Conservation (phyloP, 2,113 vertebrate species). For the cattle (Bos taurus) region DNA sequence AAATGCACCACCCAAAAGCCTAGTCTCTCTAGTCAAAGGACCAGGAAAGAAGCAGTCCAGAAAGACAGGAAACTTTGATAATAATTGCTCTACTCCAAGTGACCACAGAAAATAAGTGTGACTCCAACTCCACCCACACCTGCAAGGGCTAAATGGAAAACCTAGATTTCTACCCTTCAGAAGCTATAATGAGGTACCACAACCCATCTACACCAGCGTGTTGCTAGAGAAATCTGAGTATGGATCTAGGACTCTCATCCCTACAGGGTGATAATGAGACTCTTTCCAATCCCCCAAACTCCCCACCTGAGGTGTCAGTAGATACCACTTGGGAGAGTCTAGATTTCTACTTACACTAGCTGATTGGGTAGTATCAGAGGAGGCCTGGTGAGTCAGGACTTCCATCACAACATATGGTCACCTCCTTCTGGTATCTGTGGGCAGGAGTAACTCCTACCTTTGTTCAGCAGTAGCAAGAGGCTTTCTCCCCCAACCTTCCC, state of each 20-base stretch:
- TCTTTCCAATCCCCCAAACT: accelerated
- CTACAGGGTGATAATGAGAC: not conserved
- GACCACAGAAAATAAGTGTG: not conserved
- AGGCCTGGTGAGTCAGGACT: not conserved
- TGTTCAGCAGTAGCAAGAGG: not conserved
- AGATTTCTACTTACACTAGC: not conserved
- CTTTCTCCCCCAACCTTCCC: too few relatives aligned
- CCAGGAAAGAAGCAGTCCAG: not conserved
- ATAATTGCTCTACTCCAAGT: not conserved
- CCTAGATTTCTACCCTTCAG: not conserved
- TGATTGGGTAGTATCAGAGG: not conserved
- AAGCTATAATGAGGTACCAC: not conserved
- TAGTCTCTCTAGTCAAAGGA: not conserved
- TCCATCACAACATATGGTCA: not conserved
- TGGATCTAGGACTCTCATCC: not conserved
- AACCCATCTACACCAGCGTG: accelerated
- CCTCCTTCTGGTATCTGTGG: not conserved
- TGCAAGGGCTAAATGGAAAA: not conserved
- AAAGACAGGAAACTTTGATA: not conserved
- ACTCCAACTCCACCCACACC: not conserved
- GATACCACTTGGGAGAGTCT: not conserved
- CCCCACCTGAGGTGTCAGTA: not conserved
- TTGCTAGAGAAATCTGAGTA: not conserved
- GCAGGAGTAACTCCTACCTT: not conserved
- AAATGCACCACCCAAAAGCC: not conserved